Base-by-base conservation (phyloP, 2,113 vertebrate genomes). In the Sterna hirundo region DNA sequence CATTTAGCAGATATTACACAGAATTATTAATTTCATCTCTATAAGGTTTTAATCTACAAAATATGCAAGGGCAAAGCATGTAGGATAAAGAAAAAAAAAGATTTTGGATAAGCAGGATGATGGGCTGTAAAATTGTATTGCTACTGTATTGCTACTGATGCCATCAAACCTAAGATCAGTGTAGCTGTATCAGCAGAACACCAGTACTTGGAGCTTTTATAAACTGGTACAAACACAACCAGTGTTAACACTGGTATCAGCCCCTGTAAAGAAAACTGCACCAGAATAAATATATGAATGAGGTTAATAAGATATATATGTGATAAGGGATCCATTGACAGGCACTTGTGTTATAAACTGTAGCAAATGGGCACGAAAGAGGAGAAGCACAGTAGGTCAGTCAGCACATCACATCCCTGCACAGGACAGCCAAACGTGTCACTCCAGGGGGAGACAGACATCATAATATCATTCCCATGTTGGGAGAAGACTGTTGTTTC, bases 391-490 rank as follows among this genome's bases (percentile, higher is more conserved):
- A 47, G 32, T 1, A 51, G 26, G 49, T 61, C 34, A 46, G 57
- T 20, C 61, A 72, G 40, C 80, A 61, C 44, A 26, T 76, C 57
- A 20, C 10, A 42, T 16, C 44, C 21, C 29, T 3, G 20, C 29
- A 26, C 0, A 1, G 26, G 8, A 42, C 13, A 52, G 46, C 12
- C 78, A 58, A 36, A 58, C 10, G 1, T 1, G 2, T 3, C 51
- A 6, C 52, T n/a, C 8, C 51, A 32, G 54, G 40, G 25, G 54
- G 7, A 51, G 9, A 55, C 12, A 32, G 38, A 46, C 22, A 14
- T 6, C 4, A 1, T 11, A 38, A 18, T 5, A 16, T 0, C n/a
- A 34, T 30, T 60, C 20, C 36, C 75, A 3, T 1, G 6, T 5
- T 46, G 42, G 60, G 26, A 84, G 27, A 87, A 66, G 40, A 27